Percentiles rank a stretch among this genome's conserved stretches.
Conservation (phyloP, 2,113 vertebrate genomes). For the Siniperca knerii region DNA sequence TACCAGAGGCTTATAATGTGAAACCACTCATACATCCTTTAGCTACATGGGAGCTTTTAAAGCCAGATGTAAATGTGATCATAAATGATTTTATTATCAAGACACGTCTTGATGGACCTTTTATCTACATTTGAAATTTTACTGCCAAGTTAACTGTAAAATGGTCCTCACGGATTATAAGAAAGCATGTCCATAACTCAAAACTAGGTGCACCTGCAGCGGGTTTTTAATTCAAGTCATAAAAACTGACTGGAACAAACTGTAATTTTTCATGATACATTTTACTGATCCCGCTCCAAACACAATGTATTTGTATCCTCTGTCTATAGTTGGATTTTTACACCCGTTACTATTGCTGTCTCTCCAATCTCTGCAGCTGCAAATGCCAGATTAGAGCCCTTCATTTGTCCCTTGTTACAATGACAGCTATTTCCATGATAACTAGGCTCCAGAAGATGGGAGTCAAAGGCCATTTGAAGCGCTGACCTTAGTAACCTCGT, state of each 20-base stretch:
- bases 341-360: no score
- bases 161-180: not conserved
- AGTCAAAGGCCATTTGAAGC: slow-evolving; percentile 49
- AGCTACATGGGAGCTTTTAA: slow-evolving; percentile 13
- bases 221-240: slow-evolving; percentile 25
- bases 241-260: slow-evolving; percentile 13
- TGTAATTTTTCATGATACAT: slow-evolving; percentile 10
- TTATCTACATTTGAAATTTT: slow-evolving; percentile 20
- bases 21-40: not conserved
- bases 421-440: slow-evolving; percentile 10
- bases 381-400: not conserved
- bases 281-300: slow-evolving; percentile 26
- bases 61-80: not conserved
- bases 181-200: not conserved
- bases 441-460: not conserved
- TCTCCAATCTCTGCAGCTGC: not conserved
- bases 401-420: slow-evolving; percentile 8
- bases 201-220: not conserved
- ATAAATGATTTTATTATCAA: slow-evolving; percentile 25
- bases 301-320: not conserved
- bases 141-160: slow-evolving; percentile 23
- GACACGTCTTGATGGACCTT: slow-evolving; percentile 15
- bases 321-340: not conserved
- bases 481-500: slow-evolving; percentile 35
- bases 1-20: not conserved